Percentiles rank a stretch among this genome's conserved stretches.
Evolutionary conservation across 2,797 vertebrate genomes (phyloP).

Genomic region (Mormyrus proboscirostris): DNA sequence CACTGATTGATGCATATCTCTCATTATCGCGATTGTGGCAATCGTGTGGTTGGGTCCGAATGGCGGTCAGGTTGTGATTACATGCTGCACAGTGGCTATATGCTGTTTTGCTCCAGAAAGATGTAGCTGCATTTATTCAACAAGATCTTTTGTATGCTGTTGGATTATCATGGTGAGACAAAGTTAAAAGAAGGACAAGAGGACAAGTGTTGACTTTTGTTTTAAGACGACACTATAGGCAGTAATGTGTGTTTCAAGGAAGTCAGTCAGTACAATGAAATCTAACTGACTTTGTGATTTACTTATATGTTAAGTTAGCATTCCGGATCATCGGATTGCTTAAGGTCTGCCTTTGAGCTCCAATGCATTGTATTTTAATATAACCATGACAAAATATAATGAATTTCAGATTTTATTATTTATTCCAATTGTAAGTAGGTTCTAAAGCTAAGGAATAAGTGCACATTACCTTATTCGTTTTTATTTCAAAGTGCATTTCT

Average conservation of each 20-base stretch:
- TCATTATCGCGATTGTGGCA: neutral
- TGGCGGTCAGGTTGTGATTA: conserved; percentile 19
- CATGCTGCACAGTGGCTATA: neutral
- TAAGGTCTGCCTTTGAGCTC: neutral
- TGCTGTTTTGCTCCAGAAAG: neutral
- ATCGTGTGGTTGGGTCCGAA: conserved; percentile 20
- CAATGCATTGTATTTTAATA: neutral
- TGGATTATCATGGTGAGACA: neutral
- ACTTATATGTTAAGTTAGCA: neutral
- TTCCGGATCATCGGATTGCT: neutral
- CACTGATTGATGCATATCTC: neutral
- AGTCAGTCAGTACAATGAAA: neutral
- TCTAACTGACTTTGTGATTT: neutral
- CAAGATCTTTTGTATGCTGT: neutral
- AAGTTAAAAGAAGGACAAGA: neutral
- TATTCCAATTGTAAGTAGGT: neutral
- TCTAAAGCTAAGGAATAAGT: neutral
- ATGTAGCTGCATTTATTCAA: neutral
- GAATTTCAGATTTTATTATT: neutral
- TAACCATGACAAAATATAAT: neutral
- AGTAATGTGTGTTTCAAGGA: neutral
- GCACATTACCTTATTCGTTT: neutral
- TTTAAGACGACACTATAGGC: neutral
- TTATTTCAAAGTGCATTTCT: neutral
- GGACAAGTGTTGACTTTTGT: neutral